Evolutionary conservation across 35 echinoderm and acorn worm species (phyloP).

Genomic region (Lytechinus pictus): DNA sequence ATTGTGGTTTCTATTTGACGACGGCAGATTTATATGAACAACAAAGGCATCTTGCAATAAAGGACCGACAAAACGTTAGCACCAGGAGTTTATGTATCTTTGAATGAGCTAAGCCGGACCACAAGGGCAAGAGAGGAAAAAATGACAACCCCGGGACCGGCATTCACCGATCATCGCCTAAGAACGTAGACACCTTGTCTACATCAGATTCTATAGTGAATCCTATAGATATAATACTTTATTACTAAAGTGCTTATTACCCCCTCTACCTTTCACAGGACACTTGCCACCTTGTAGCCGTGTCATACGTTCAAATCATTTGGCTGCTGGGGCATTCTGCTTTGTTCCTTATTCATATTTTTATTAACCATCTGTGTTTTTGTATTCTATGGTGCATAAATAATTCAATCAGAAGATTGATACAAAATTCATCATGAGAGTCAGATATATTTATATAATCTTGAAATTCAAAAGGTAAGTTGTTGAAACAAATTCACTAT

Average conservation of each 20-base stretch:
- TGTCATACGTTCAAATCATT: not conserved
- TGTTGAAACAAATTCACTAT: not conserved
- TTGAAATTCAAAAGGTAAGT: not conserved
- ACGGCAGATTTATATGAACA: not conserved
- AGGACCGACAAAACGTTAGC: conserved; percentile 1
- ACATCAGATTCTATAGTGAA: conserved; percentile 1
- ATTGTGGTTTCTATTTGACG: conserved; percentile 12
- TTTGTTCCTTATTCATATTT: not conserved
- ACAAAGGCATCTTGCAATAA: conserved; percentile 18
- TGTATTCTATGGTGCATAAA: not conserved
- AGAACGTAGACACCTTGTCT: conserved; percentile 38
- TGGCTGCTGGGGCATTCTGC: not conserved
- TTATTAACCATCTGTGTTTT: not conserved
- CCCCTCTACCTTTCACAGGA: not conserved
- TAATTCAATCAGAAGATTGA: not conserved
- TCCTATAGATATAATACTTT: conserved; percentile 4
- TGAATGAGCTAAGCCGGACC: not conserved
- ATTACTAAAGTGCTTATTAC: conserved; percentile 46
- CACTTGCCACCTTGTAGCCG: not conserved
- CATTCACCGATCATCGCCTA: not conserved
- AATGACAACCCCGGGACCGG: not conserved
- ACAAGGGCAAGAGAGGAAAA: not conserved
- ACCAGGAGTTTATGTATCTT: conserved; percentile 10
- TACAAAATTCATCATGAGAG: not conserved
- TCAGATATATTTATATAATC: not conserved